Conservation (phyloP, 2,888 invertebrate species). For the Athalia cordata region DNA sequence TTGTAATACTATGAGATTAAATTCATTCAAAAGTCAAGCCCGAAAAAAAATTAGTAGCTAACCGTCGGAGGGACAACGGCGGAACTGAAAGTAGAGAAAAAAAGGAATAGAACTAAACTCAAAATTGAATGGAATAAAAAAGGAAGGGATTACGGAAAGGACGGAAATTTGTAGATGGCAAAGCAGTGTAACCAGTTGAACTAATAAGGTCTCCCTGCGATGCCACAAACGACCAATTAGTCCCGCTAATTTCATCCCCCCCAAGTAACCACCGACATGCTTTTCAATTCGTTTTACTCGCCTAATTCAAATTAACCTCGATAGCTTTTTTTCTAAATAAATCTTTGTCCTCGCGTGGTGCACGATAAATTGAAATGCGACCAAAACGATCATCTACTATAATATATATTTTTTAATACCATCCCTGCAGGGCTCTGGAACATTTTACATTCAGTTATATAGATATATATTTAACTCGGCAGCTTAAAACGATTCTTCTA, state of each 20-base stretch:
- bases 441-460: not conserved
- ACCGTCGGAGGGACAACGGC: too few relatives aligned
- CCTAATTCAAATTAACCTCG: slow-evolving; percentile 34
- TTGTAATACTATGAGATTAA: too few relatives aligned
- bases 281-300: slow-evolving; percentile 37
- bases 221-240: slow-evolving; percentile 29
- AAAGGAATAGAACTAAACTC: not conserved
- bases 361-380: not conserved
- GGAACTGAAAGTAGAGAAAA: too few relatives aligned
- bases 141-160: not conserved
- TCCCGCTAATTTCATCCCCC: slow-evolving; percentile 27
- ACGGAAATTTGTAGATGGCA: not conserved
- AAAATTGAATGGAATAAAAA: not conserved
- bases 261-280: slow-evolving; percentile 22
- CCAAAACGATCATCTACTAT: too few relatives aligned
- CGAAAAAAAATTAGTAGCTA: too few relatives aligned
- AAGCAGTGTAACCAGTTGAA: slow-evolving; percentile 5
- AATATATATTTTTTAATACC: not conserved
- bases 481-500: slow-evolving; percentile 3
- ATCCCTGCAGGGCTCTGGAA: not conserved
- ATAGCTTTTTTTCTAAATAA: slow-evolving; percentile 10
- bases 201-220: slow-evolving; percentile 7
- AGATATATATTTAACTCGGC: too few relatives aligned
- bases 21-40: too few relatives aligned
- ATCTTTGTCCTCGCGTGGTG: not conserved